A percentile compares a stretch with the other conserved stretches of the same genome.
Evolutionary conservation across 1,140 invertebrate species (phyloP).

Genomic region (Subanguina moxae): DNA sequence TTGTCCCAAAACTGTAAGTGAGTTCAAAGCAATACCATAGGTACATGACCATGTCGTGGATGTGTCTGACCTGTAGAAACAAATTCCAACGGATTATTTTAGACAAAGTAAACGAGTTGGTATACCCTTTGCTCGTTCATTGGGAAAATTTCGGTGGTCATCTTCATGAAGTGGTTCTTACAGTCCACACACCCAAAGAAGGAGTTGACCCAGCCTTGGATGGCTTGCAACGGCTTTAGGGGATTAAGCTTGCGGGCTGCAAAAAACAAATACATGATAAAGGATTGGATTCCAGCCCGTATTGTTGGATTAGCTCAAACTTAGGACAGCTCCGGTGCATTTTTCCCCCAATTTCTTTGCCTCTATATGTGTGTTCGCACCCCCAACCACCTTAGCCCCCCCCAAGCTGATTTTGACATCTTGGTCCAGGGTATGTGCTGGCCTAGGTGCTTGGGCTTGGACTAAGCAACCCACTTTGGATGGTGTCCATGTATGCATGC

Average conservation of each 20-base stretch:
- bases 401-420: too few species aligned
- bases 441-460: too few species aligned
- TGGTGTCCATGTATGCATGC: conserved; percentile 67
- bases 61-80: conserved; percentile 51
- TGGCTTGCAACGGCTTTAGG: conserved; percentile 50
- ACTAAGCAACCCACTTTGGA: conserved; percentile 46
- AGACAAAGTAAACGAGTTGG: neutral
- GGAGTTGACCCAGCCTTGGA: conserved; percentile 57
- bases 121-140: conserved; percentile 57
- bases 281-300: too few species aligned
- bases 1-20: too few species aligned
- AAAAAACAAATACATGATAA: too few species aligned
- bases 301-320: too few species aligned
- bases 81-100: conserved; percentile 2
- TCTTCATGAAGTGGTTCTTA: conserved; percentile 56
- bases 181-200: conserved; percentile 59
- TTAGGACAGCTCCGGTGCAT: too few species aligned
- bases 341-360: too few species aligned
- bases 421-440: too few species aligned
- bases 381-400: too few species aligned
- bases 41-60: conserved; percentile 57
- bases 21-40: too few species aligned
- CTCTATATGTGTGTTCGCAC: too few species aligned
- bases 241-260: conserved; percentile 28
- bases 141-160: conserved; percentile 58